phyloP scores from a whole-genome alignment of 2,888 invertebrate genomes.

The Hypsopygia costalis region DNA sequence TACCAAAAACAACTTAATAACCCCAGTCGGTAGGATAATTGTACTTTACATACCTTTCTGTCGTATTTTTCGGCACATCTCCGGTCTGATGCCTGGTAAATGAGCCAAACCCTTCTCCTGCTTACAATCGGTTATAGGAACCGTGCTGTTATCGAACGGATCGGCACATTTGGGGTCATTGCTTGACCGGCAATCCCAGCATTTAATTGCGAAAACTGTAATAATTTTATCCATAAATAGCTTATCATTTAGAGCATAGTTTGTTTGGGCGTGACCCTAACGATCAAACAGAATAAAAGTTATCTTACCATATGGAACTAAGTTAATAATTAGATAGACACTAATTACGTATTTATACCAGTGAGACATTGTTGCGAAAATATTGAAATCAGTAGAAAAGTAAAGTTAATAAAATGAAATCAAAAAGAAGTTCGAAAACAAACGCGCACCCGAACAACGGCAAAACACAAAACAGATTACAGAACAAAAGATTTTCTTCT shows the following conservation, averaged over 20 bases:
- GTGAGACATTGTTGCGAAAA: slow-evolving; percentile 12
- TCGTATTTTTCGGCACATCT: slow-evolving; percentile 94
- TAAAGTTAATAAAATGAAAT: too few relatives aligned
- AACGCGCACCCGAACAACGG: too few relatives aligned
- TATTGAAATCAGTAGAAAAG: too few relatives aligned
- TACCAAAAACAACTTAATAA: too few relatives aligned
- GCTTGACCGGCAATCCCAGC: slow-evolving; percentile 95
- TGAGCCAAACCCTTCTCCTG: slow-evolving; percentile 82
- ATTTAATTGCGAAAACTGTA: slow-evolving; percentile 87
- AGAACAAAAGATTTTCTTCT: too few relatives aligned
- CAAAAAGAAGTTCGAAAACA: too few relatives aligned
- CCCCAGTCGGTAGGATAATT: too few relatives aligned
- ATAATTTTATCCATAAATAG: too few relatives aligned
- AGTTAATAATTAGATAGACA: slow-evolving; percentile 24
- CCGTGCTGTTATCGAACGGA: slow-evolving; percentile 94
- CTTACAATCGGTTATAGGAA: slow-evolving; percentile 91
- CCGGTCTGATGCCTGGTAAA: slow-evolving; percentile 85
- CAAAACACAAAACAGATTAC: too few relatives aligned
- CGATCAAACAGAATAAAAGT: slow-evolving; percentile 8
- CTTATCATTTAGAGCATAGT: slow-evolving; percentile 15
- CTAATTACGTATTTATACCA: slow-evolving; percentile 19
- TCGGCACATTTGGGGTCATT: slow-evolving; percentile 94
- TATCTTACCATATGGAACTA: slow-evolving; percentile 34
- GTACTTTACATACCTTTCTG: slow-evolving; percentile 92
- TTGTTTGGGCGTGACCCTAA: slow-evolving; percentile 48